A percentile compares a stretch with the other conserved stretches of the same genome.
phyloP scores from a whole-genome alignment of 2,113 vertebrate species.

The Murina feae region DNA sequence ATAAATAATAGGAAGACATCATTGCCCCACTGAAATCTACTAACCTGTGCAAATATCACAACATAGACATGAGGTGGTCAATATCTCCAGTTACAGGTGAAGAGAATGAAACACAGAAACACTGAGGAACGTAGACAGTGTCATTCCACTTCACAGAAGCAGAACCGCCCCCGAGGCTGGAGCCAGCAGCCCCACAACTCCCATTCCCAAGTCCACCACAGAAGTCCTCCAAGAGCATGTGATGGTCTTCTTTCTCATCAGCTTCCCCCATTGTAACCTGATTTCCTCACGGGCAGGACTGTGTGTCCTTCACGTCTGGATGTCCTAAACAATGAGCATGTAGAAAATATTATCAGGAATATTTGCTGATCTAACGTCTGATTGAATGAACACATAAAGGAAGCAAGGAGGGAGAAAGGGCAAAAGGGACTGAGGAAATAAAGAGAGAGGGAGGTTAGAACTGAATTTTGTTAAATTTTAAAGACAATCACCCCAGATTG shows the following conservation, averaged over 20 bases:
- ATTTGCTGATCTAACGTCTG: background rate
- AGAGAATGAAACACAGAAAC: background rate
- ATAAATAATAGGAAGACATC: too few species aligned
- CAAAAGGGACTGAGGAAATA: background rate
- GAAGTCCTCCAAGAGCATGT: fast-evolving
- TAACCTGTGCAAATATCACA: background rate
- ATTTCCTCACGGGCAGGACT: background rate
- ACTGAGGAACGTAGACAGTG: background rate
- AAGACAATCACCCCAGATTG: background rate
- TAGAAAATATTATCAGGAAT: background rate
- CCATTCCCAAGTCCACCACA: background rate
- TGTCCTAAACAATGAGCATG: background rate
- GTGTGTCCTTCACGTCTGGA: background rate
- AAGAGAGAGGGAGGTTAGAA: background rate
- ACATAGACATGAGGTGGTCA: background rate
- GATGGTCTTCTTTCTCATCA: background rate
- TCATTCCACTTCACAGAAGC: background rate
- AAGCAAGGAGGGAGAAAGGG: background rate
- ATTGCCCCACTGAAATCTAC: background rate
- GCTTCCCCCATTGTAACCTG: too few species aligned
- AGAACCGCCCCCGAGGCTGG: background rate
- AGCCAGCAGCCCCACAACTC: background rate
- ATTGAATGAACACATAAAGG: background rate
- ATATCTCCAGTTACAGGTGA: background rate
- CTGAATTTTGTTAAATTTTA: background rate